phyloP scores from a whole-genome alignment of 2,888 invertebrate genomes.

The Brachypalpus laphriformis region DNA sequence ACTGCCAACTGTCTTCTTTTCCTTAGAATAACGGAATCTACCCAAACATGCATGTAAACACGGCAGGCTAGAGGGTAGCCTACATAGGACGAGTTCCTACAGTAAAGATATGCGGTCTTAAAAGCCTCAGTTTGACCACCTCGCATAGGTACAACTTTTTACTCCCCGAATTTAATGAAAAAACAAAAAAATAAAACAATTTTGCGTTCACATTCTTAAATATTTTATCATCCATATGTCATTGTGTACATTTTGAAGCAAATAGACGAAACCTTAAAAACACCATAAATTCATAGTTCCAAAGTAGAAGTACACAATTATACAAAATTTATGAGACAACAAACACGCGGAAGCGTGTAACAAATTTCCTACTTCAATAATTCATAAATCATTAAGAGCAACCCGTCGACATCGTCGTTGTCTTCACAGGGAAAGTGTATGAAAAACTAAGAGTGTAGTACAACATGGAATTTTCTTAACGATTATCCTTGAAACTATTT shows the following conservation, averaged over 20 bases:
- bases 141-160: too few relatives aligned
- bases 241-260: background rate
- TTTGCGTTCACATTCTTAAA: too few relatives aligned
- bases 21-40: too few relatives aligned
- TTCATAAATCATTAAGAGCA: constrained; percentile 68
- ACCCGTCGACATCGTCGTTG: constrained; percentile 17
- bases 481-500: constrained; percentile 71
- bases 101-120: too few relatives aligned
- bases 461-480: constrained; percentile 50
- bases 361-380: constrained; percentile 59
- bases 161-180: too few relatives aligned
- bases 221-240: too few relatives aligned
- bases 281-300: constrained; percentile 16
- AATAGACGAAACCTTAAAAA: background rate
- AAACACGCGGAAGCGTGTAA: constrained; percentile 54
- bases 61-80: too few relatives aligned
- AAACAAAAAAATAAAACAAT: too few relatives aligned
- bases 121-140: too few relatives aligned
- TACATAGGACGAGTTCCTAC: too few relatives aligned
- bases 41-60: too few relatives aligned
- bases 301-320: constrained; percentile 21
- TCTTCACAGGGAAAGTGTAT: background rate
- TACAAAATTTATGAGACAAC: constrained; percentile 61
- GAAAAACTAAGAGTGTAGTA: background rate
- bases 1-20: too few relatives aligned